phyloP scores from a whole-genome alignment of 2,888 invertebrate genomes.

The Nomada lathburiana region DNA sequence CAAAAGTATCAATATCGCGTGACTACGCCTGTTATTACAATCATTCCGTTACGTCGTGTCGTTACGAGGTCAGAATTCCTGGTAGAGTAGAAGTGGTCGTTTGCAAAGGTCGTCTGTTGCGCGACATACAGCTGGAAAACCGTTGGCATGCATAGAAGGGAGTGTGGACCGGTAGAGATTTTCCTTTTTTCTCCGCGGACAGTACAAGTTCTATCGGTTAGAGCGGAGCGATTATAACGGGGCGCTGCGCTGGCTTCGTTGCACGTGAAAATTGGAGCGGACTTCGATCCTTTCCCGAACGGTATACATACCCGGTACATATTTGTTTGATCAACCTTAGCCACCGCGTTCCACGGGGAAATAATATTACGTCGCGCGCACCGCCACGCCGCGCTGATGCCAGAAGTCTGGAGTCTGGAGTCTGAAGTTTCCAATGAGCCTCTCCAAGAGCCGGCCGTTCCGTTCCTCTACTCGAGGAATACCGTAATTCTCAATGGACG shows the following conservation, averaged over 20 bases:
- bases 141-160: conserved; percentile 15
- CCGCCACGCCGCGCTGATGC: conserved; percentile 32
- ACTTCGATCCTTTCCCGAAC: conserved; percentile 70
- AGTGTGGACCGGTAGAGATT: conserved; percentile 33
- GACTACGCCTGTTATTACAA: not conserved
- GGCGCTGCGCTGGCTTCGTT: conserved; percentile 47
- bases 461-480: conserved; percentile 55
- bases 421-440: conserved; percentile 54
- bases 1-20: conserved; percentile 3
- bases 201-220: conserved; percentile 54
- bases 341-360: conserved; percentile 55
- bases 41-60: not conserved
- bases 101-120: conserved; percentile 35
- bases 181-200: conserved; percentile 59
- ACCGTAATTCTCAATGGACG: conserved; percentile 71
- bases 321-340: conserved; percentile 66
- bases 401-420: too few species aligned
- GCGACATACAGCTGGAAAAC: conserved; percentile 51
- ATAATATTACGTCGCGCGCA: conserved; percentile 57
- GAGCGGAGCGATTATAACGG: conserved; percentile 63
- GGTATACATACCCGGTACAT: conserved; percentile 58
- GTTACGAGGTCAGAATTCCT: conserved; percentile 33
- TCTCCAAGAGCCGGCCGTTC: conserved; percentile 36
- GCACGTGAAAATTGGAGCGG: conserved; percentile 70
- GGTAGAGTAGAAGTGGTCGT: conserved; percentile 27